phyloP scores from a whole-genome alignment of 2,113 vertebrate species.

The Cygnus buccinator region DNA sequence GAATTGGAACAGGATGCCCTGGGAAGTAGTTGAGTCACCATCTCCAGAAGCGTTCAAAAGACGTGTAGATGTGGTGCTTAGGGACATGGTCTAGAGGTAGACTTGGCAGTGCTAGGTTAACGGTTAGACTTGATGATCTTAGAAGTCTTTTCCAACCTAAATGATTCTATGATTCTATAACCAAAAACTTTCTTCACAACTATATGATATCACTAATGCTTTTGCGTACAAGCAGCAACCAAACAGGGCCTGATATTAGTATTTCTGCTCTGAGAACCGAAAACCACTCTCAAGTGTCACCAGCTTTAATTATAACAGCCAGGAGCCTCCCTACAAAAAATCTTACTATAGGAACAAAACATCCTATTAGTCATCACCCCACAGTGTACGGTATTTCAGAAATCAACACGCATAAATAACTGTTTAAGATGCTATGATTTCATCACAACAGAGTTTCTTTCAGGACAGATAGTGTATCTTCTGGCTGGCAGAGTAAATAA shows the following conservation, averaged over 20 bases:
- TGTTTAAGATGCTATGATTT: background rate
- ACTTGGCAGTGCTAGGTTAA: too few species aligned
- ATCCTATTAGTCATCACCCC: background rate
- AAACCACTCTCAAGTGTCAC: background rate
- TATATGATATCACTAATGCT: accelerated
- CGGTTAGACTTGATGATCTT: too few species aligned
- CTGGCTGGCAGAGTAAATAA: background rate
- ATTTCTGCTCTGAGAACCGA: background rate
- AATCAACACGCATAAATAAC: background rate
- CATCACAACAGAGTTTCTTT: background rate
- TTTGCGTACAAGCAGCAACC: background rate
- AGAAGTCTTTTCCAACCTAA: too few species aligned
- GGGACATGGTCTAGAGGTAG: too few species aligned
- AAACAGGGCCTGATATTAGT: background rate
- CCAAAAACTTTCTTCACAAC: background rate
- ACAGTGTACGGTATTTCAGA: background rate
- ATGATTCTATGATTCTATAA: background rate
- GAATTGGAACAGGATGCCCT: too few species aligned
- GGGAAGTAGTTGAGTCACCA: too few species aligned
- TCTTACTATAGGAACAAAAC: background rate
- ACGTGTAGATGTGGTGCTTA: too few species aligned
- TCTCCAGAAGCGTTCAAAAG: too few species aligned
- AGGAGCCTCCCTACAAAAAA: background rate
- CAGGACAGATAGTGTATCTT: background rate
- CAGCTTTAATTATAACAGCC: background rate